Conservation (phyloP, 2,888 invertebrate species). For the Nematopogon swammerdamellus region DNA sequence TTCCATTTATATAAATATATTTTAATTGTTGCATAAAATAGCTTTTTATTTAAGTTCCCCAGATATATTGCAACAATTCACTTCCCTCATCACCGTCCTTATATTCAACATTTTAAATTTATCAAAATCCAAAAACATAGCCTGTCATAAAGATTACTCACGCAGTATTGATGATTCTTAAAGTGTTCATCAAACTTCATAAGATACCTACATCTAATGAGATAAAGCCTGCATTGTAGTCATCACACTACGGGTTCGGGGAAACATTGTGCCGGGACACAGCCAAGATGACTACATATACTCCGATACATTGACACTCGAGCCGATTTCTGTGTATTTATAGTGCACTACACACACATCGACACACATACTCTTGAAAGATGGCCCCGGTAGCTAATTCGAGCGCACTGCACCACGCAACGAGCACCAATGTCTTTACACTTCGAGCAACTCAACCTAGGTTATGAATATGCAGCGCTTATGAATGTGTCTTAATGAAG, state of each 20-base stretch:
- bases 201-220: conserved; percentile 35
- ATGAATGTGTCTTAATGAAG: too few species aligned
- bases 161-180: conserved; percentile 15
- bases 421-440: too few species aligned
- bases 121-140: conserved; percentile 18
- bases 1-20: conserved; percentile 47
- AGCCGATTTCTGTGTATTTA: background rate
- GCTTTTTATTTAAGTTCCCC: conserved; percentile 32
- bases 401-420: too few species aligned
- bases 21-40: conserved; percentile 45
- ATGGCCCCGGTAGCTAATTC: conserved; percentile 18
- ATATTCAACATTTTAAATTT: conserved; percentile 14
- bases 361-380: background rate
- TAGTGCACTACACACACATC: background rate
- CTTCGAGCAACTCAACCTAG: too few species aligned
- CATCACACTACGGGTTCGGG: conserved; percentile 42
- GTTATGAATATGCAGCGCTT: too few species aligned
- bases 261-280: conserved; percentile 25
- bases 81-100: background rate
- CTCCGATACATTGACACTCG: background rate
- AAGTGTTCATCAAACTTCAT: conserved; percentile 26
- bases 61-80: background rate
- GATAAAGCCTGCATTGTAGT: conserved; percentile 56
- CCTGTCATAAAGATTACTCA: background rate
- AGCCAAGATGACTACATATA: conserved; percentile 17